Evolutionary conservation across 2,113 vertebrate genomes (phyloP).

Genomic region (Hepsetus odoe): DNA sequence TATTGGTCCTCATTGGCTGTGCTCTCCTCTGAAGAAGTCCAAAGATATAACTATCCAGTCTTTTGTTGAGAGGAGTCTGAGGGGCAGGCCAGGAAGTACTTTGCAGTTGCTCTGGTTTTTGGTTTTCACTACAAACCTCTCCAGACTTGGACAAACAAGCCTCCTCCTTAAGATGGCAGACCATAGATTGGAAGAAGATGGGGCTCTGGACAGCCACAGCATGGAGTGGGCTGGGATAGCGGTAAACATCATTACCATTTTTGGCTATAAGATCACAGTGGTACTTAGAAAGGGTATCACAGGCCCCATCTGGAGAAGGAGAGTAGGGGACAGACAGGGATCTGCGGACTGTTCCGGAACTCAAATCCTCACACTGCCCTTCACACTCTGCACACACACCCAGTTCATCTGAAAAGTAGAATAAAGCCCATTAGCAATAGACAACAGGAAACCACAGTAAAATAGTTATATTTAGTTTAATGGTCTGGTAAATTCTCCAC

Average conservation of each 20-base stretch:
- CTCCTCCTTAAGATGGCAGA: conserved; percentile 76
- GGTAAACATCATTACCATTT: conserved; percentile 85
- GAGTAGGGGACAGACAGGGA: conserved; percentile 81
- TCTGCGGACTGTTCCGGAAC: conserved; percentile 66
- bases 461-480: background rate
- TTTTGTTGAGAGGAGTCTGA: conserved; percentile 74
- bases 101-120: conserved; percentile 66
- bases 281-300: conserved; percentile 84
- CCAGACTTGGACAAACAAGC: conserved; percentile 56
- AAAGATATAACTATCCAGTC: conserved; percentile 88
- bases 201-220: conserved; percentile 88
- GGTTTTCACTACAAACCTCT: conserved; percentile 63
- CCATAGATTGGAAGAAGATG: conserved; percentile 81
- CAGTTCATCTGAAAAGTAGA: conserved; percentile 79
- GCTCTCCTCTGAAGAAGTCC: conserved; percentile 86
- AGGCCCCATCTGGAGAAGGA: conserved; percentile 75
- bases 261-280: conserved; percentile 87
- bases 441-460: background rate
- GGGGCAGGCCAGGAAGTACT: conserved; percentile 69
- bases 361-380: conserved; percentile 77
- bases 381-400: conserved; percentile 83
- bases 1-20: conserved; percentile 85
- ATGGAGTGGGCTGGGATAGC: conserved; percentile 89
- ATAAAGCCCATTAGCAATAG: conserved; percentile 41
- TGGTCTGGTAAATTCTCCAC: background rate